phyloP scores from a whole-genome alignment of 2,113 vertebrate species.

The Nothobranchius kuhntae region DNA sequence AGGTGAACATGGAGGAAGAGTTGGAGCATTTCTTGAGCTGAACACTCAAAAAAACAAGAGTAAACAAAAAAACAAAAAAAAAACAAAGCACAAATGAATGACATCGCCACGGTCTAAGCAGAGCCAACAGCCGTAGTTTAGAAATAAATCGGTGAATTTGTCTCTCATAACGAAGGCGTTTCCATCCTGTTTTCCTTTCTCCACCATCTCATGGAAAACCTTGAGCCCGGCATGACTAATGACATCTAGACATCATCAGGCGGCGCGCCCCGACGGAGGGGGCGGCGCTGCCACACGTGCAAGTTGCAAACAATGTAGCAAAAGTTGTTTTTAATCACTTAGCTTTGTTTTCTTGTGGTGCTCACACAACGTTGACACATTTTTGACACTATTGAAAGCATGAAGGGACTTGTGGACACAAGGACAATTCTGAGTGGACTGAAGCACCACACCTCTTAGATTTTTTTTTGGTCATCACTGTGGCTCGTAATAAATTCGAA shows the following conservation, averaged over 20 bases:
- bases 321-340: slow-evolving; percentile 28
- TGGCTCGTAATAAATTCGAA: slow-evolving; percentile 18
- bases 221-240: slow-evolving; percentile 70
- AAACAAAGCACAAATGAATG: slow-evolving; percentile 64
- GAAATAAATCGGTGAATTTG: slow-evolving; percentile 73
- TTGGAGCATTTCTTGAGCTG: slow-evolving; percentile 98
- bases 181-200: slow-evolving; percentile 66
- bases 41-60: slow-evolving; percentile 63
- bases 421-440: slow-evolving; percentile 68
- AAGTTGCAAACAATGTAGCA: slow-evolving; percentile 83
- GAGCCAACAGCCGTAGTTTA: slow-evolving; percentile 72
- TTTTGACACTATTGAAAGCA: slow-evolving; percentile 80
- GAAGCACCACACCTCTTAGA: slow-evolving; percentile 44
- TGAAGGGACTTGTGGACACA: slow-evolving; percentile 79
- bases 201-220: slow-evolving; percentile 78
- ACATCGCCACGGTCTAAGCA: slow-evolving; percentile 55
- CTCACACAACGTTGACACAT: slow-evolving; percentile 64
- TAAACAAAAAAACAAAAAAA: neutral
- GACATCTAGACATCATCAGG: slow-evolving; percentile 61
- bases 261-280: slow-evolving; percentile 40
- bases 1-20: slow-evolving; percentile 97
- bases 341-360: slow-evolving; percentile 72
- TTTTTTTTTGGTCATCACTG: slow-evolving; percentile 70
- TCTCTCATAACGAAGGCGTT: slow-evolving; percentile 73
- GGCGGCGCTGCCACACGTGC: slow-evolving; percentile 67